Conservation (phyloP, 1,140 invertebrate species). For the Diorhabda elongata region DNA sequence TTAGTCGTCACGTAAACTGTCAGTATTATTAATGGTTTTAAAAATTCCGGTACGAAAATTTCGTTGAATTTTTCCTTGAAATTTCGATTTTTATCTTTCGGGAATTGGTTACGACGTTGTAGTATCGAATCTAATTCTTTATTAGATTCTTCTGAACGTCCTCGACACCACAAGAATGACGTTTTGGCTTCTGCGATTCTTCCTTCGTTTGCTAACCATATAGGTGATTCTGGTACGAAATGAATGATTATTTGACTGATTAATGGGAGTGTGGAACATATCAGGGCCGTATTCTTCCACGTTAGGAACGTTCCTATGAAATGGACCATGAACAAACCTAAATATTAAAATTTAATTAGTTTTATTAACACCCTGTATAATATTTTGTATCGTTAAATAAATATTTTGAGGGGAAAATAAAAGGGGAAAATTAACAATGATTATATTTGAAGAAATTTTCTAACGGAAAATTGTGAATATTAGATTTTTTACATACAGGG, state of each 20-base stretch:
- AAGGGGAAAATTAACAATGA: too few relatives aligned
- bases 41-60: slow-evolving; percentile 47
- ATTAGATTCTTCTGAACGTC: slow-evolving; percentile 48
- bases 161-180: slow-evolving; percentile 50
- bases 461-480: too few relatives aligned
- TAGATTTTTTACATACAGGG: too few relatives aligned
- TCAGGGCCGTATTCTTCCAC: slow-evolving; percentile 55
- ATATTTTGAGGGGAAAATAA: too few relatives aligned
- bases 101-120: slow-evolving; percentile 40
- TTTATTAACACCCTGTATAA: too few relatives aligned
- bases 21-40: slow-evolving; percentile 57
- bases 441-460: too few relatives aligned
- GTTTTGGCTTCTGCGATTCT: slow-evolving; percentile 50
- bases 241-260: slow-evolving; percentile 49
- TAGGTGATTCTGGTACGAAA: slow-evolving; percentile 66
- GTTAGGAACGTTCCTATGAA: slow-evolving; percentile 55
- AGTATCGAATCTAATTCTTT: slow-evolving; percentile 51
- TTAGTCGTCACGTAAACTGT: slow-evolving; percentile 57
- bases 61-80: slow-evolving; percentile 22
- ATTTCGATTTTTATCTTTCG: slow-evolving; percentile 8
- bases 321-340: slow-evolving; percentile 55
- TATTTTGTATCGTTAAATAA: too few relatives aligned
- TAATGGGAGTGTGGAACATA: slow-evolving; percentile 52
- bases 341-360: too few relatives aligned
- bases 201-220: slow-evolving; percentile 61